Evolutionary conservation across 2,113 vertebrate genomes (phyloP).

Genomic region (Todiramphus saurophagus): DNA sequence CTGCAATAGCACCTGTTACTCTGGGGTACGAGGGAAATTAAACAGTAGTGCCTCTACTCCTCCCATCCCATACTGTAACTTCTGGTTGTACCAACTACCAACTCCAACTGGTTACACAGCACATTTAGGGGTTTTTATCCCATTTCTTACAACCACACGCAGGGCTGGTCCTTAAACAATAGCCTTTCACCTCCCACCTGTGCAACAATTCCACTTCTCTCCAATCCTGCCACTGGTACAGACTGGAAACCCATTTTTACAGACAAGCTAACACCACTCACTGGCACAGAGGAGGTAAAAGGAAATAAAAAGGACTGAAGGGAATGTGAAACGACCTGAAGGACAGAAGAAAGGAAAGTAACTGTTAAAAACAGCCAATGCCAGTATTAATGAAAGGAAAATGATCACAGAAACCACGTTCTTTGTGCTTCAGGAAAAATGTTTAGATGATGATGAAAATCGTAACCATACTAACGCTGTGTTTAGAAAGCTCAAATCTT

Average conservation of each 20-base stretch:
- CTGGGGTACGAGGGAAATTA: background rate
- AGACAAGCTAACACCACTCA: background rate
- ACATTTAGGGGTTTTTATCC: background rate
- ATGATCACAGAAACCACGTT: background rate
- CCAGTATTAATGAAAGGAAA: background rate
- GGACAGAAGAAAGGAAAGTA: background rate
- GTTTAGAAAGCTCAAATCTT: background rate
- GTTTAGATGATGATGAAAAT: background rate
- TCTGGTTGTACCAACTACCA: background rate
- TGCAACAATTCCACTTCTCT: background rate
- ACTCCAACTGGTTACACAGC: background rate
- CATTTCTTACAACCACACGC: background rate
- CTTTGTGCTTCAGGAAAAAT: background rate
- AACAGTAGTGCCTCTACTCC: background rate
- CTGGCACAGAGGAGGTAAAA: background rate
- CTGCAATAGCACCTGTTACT: background rate
- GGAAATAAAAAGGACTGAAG: background rate
- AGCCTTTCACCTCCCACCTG: background rate
- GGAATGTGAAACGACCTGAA: background rate
- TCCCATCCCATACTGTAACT: background rate
- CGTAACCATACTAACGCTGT: background rate
- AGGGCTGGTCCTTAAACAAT: background rate
- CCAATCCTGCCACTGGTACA: background rate
- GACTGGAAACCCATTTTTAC: background rate
- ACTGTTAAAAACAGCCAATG: background rate